Evolutionary conservation across 2,888 invertebrate species (phyloP), one percentile per base, ranked within the genome.

Genomic region (Argyresthia albistria): DNA sequence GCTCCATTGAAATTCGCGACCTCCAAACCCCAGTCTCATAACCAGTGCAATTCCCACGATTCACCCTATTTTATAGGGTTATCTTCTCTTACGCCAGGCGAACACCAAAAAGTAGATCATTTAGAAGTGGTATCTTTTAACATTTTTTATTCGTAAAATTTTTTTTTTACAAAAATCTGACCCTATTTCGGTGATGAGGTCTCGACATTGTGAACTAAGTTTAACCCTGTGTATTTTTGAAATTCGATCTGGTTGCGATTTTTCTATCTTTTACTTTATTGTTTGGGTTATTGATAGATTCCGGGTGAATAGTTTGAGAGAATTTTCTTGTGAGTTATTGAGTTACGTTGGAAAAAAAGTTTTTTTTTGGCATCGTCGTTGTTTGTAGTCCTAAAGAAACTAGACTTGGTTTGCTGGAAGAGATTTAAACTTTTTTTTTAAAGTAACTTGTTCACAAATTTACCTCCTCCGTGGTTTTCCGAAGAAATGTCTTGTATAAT

Each of bases 121-220:
- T 82, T 78, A 74, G 74, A 75, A 80, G 69, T 78, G 75, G 66
- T 69, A 66, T 78, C 70, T 70, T 74, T 48, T 50, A 35, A 14
- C 55, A 67, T 73, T 76, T 75, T 64, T 58, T 59, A 58, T 59
- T 64, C 16, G 4, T 11, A 50, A 43, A 42, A 14, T 16, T 50
- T 72, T 76, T 75, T 64, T 58, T 59, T 57, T 59, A 64, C 16
- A 45, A 73, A 74, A 70, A 67, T 62, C 66, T 84, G 82, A 86
- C 83, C 84, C 83, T 71, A 73, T 77, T 75, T 64, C 61, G 25
- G 59, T 80, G 82, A 83, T 82, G 83, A 84, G 84, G 84, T 84
- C 80, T 62, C 73, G 81, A 80, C 76, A 79, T 64, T 71, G 78
- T 73, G 80, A 80, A 76, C 79, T 70, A 61, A 65, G 73, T 68